phyloP scores from a whole-genome alignment of 2,888 invertebrate genomes.

The Coecobrya sp. region DNA sequence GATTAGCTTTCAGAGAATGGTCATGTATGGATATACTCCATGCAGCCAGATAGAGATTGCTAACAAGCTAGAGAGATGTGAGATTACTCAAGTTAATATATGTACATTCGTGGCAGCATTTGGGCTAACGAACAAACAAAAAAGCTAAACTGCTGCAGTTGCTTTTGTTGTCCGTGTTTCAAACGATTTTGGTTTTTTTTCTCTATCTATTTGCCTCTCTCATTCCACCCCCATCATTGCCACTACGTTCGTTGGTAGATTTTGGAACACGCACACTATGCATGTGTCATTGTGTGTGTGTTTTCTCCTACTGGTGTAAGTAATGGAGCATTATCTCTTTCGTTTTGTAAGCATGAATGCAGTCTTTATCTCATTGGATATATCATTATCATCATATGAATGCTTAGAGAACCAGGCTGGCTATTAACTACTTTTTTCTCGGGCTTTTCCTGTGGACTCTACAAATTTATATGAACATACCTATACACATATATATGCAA shows the following conservation, averaged over 20 bases:
- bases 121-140: constrained; percentile 65
- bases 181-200: constrained; percentile 57
- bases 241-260: constrained; percentile 5
- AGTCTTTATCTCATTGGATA: constrained; percentile 77
- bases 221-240: constrained; percentile 60
- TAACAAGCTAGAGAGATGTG: background rate
- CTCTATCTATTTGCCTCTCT: constrained; percentile 28
- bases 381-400: constrained; percentile 63
- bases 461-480: background rate
- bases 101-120: background rate
- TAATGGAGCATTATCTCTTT: constrained; percentile 78
- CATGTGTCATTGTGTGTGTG: constrained; percentile 31
- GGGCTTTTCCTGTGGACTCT: background rate
- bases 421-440: constrained; percentile 34
- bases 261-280: background rate
- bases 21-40: constrained; percentile 38
- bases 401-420: constrained; percentile 7
- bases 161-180: constrained; percentile 58
- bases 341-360: constrained; percentile 73
- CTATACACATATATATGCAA: no score
- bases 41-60: background rate
- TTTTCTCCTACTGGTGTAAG: constrained; percentile 56
- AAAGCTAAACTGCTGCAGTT: constrained; percentile 72
- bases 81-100: background rate
- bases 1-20: constrained; percentile 83